A percentile compares a stretch with the other conserved stretches of the same genome.
These are phyloP conservation scores for Rhopalosiphum nymphaeae DNA, from an alignment of 2,888 invertebrate genomes.

Conservation along the genomic window DNA sequence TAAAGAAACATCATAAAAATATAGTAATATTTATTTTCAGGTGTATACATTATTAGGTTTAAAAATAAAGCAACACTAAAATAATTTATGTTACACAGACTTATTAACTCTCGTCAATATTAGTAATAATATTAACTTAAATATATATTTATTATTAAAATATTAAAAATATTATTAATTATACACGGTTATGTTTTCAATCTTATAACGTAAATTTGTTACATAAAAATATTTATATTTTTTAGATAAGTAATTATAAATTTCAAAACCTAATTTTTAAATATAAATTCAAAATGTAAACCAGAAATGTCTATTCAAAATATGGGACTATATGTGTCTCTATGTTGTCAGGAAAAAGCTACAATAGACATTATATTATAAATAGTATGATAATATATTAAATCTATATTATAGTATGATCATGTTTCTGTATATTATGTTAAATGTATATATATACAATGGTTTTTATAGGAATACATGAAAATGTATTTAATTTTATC, in stretches of 20 bases:
- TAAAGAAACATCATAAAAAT: no score
- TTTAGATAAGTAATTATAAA: not conserved
- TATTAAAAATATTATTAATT: no score
- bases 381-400: not conserved
- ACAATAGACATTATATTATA: not conserved
- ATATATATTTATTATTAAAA: no score
- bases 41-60: no score
- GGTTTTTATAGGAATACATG: not conserved
- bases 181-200: no score
- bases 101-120: no score
- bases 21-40: no score
- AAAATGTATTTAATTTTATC: not conserved
- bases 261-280: not conserved
- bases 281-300: not conserved
- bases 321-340: not conserved
- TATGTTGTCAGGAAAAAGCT: not conserved
- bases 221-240: not conserved
- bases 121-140: no score
- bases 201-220: no score
- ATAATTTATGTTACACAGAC: no score
- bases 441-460: no score
- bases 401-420: not conserved
- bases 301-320: not conserved
- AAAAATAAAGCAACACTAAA: no score
- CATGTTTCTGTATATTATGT: not conserved